Evolutionary conservation across 1,140 invertebrate species (phyloP), one percentile per base, ranked within the genome.

Genomic region (Brachionus calyciflorus): DNA sequence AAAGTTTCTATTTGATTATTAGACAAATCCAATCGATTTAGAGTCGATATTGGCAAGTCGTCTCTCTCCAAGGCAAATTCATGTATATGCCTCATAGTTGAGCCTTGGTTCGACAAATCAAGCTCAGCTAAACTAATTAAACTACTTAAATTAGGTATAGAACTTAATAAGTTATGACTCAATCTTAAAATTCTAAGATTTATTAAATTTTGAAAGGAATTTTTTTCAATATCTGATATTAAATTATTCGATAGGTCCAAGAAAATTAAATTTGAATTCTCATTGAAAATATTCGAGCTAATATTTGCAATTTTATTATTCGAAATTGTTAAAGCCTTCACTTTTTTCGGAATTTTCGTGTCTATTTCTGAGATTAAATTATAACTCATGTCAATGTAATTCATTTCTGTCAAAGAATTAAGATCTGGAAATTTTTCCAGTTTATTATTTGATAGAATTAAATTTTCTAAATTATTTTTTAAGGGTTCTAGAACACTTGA

Each of bases 131-230:
- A 65, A 26, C 44, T 65, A 2, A 65, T 28, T 24, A 65, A 65
- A 44, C 30, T 37, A 24, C 19, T 65, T 24, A 65, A 44, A 44
- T 65, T 24, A 19, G 60, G 60, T n/a, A 65, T 30, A 44, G 19
- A 65, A 24, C 41, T 65, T n/a, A 65, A 65, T n/a, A 19, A 12
- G 26, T 65, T 65, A n/a, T 17, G 44, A n/a, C 60, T 37, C 21
- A 65, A 24, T 24, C 60, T 37, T 41, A 65, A 65, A 24, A 65
- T 65, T 65, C 60, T 65, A 9, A 65, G 28, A 44, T 65, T 41
- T 14, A 44, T 44, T 41, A 65, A 44, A 44, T 65, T 44, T 24
- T 65, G 19, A 12, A 65, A 65, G 14, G 60, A 41, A 26, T 44
- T 41, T 65, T 44, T n/a, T n/a, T 65, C 60, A 3, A 65, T 65